Evolutionary conservation across 2,797 vertebrate species (phyloP).

Genomic region (Amblyopsis hoosieri): DNA sequence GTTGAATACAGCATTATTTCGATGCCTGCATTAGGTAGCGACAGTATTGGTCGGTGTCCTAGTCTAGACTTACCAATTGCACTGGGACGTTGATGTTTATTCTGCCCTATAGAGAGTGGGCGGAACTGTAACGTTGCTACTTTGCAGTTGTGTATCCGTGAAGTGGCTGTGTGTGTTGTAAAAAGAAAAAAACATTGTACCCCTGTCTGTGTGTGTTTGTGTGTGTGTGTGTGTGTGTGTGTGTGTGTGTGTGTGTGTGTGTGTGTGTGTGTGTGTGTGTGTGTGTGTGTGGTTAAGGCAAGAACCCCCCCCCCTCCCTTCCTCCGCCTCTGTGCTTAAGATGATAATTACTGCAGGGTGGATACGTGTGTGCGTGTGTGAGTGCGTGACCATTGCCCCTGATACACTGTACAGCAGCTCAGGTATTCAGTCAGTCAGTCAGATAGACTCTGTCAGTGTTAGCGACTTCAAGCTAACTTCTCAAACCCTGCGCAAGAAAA

Average conservation of each 20-base stretch:
- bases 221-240: background rate
- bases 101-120: conserved; percentile 27
- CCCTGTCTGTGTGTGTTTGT: conserved; percentile 14
- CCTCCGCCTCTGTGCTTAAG: conserved; percentile 28
- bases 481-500: conserved; percentile 4
- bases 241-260: conserved; percentile 15
- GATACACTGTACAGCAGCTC: conserved; percentile 19
- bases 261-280: conserved; percentile 14
- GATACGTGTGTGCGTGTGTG: conserved; percentile 14
- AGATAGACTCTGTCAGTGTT: background rate
- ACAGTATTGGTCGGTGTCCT: no score
- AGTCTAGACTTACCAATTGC: conserved; percentile 7
- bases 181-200: background rate
- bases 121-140: conserved; percentile 29
- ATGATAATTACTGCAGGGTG: conserved; percentile 33
- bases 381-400: conserved; percentile 47
- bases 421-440: background rate
- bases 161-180: conserved; percentile 5
- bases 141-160: conserved; percentile 15
- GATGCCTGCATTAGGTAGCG: no score
- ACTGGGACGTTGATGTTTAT: background rate
- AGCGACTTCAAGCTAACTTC: background rate
- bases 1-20: no score
- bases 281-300: background rate
- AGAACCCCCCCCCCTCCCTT: conserved; percentile 13